Evolutionary conservation across 2,113 vertebrate genomes (phyloP), one percentile per base, ranked within the genome.

Genomic region (Ursus arctos): DNA sequence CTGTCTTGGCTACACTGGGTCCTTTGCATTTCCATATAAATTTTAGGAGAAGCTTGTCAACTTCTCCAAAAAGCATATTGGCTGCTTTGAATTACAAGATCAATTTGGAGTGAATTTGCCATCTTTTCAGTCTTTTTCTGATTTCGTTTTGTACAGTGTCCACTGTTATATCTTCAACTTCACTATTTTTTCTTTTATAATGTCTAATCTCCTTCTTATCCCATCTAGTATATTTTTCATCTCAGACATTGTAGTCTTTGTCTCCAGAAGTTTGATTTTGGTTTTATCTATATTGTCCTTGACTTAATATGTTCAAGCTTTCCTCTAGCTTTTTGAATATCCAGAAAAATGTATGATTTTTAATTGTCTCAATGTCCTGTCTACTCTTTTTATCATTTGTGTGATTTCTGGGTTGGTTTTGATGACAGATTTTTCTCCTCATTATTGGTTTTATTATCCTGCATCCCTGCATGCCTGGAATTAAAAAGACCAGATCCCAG

Each of bases 61-160:
- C 79, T 80, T 95, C 65, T 72, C 43, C 12, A 89, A 90, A 76
- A 90, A 69, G 33, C 21, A 63, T 33, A 43, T 0, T 86, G 33
- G 63, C 59, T 72, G 5, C n/a, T 40, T 2, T 90, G 19, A 79
- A 87, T 90, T 95, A 14, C 26, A 82, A 85, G 31, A 79, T 85
- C 36, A 94, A 85, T 94, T 67, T 91, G 33, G 55, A 94, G 36
- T 28, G 19, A 94, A 88, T 47, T 31, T 77, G 61, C 10, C 8
- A 33, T 22, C 6, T 79, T 92, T 91, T 91, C 13, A 43, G 13
- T 74, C 7, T 91, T 86, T 43, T 74, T 96, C 53, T 65, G 22
- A 94, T 84, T 96, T 91, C 10, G 91, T 65, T 95, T 57, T 88
- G 21, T 14, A 80, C 53, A 85, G 84, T 72, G 92, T 87, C 51